Percentiles rank a stretch among this genome's conserved stretches.
These are phyloP conservation scores for Zophobas morio DNA, from an alignment of 1,140 invertebrate genomes.

Conservation along the genomic window DNA sequence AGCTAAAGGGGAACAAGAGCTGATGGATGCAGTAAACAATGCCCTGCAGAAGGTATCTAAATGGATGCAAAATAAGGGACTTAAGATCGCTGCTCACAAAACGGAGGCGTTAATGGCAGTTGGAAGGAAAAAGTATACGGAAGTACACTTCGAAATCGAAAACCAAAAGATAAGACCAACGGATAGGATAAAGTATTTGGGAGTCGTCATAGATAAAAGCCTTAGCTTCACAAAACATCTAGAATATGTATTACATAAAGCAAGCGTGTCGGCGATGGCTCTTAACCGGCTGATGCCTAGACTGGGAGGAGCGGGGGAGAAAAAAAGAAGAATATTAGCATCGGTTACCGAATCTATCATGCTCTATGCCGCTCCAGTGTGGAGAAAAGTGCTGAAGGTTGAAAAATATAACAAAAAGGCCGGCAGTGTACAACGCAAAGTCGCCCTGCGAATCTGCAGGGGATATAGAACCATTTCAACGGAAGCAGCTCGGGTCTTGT, in stretches of 20 bases:
- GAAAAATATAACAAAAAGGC: not conserved
- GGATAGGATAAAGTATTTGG: not conserved
- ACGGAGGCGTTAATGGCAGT: conserved; percentile 1
- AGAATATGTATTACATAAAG: not conserved
- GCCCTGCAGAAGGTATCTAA: not conserved
- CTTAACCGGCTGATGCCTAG: conserved; percentile 7
- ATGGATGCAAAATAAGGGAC: not conserved
- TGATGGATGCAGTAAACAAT: not conserved
- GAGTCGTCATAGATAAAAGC: not conserved
- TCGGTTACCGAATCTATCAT: conserved; percentile 25
- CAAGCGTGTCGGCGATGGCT: not conserved
- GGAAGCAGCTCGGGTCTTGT: not conserved
- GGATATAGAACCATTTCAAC: conserved; percentile 9
- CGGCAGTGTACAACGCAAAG: not conserved
- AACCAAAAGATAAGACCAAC: not conserved
- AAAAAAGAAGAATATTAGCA: conserved; percentile 55
- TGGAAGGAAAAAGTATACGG: not conserved
- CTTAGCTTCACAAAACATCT: not conserved
- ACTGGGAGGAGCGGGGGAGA: not conserved
- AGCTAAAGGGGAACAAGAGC: not conserved
- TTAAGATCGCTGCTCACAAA: conserved; percentile 4
- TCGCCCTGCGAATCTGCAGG: not conserved
- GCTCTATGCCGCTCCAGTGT: conserved; percentile 28
- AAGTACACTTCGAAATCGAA: not conserved
- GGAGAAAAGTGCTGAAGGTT: not conserved